Evolutionary conservation across 2,888 invertebrate species (phyloP).

Genomic region (Sinopyrophorus schimmeli): DNA sequence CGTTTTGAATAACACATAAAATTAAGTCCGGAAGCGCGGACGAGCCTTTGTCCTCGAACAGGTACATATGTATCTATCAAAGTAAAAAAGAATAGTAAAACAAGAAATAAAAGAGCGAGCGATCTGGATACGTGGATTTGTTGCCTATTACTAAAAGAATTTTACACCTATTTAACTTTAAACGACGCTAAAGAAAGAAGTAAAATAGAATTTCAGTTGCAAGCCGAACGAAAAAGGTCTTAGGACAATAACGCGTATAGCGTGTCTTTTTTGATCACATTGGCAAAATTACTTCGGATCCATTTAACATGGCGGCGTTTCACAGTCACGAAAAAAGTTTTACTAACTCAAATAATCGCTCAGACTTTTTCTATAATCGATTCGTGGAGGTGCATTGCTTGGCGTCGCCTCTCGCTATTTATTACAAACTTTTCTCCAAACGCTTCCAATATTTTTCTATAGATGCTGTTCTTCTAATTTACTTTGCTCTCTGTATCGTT

Average conservation of each 20-base stretch:
- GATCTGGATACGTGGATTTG: conserved; percentile 44
- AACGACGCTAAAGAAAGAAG: conserved; percentile 48
- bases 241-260: conserved; percentile 43
- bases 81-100: conserved; percentile 31
- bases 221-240: conserved; percentile 32
- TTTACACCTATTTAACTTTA: conserved; percentile 57
- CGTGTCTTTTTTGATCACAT: conserved; percentile 51
- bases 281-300: conserved; percentile 55
- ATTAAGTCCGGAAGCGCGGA: conserved; percentile 43
- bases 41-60: conserved; percentile 29
- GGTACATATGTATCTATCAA: conserved; percentile 30
- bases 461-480: conserved; percentile 31
- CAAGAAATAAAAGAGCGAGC: conserved; percentile 32
- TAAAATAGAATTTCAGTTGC: conserved; percentile 44
- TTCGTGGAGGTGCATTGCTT: conserved; percentile 34
- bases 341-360: conserved; percentile 37
- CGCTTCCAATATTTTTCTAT: conserved; percentile 36
- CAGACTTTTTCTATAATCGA: conserved; percentile 42
- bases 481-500: too few species aligned
- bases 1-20: conserved; percentile 50
- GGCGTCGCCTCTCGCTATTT: conserved; percentile 30
- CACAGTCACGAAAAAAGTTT: conserved; percentile 33
- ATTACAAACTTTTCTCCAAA: conserved; percentile 32
- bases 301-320: conserved; percentile 51
- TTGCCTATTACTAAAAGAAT: conserved; percentile 54